phyloP scores from a whole-genome alignment of 2,888 invertebrate genomes.

The Laothoe populi region DNA sequence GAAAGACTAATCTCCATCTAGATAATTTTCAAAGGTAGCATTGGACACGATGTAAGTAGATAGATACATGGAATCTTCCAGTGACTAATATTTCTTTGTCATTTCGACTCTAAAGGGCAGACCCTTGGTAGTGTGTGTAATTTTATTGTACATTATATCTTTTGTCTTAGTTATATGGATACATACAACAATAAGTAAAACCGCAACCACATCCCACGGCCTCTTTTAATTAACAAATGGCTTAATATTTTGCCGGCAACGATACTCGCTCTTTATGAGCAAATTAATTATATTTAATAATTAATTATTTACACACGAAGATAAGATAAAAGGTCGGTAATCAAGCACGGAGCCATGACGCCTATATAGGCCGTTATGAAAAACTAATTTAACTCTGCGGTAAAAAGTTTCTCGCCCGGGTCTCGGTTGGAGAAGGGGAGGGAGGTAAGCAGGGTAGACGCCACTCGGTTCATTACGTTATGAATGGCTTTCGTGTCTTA shows the following conservation, averaged over 20 bases:
- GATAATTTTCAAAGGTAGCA: too few species aligned
- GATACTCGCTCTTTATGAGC: slow-evolving; percentile 50
- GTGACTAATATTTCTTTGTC: too few species aligned
- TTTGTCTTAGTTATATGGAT: not conserved
- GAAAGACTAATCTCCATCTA: too few species aligned
- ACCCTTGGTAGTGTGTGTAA: too few species aligned
- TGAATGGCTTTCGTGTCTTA: slow-evolving; percentile 43
- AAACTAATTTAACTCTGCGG: slow-evolving; percentile 57
- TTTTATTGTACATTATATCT: not conserved
- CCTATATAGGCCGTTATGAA: slow-evolving; percentile 56
- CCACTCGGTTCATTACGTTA: slow-evolving; percentile 40
- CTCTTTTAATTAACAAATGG: slow-evolving; percentile 42
- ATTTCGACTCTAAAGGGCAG: too few species aligned
- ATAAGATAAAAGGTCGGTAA: slow-evolving; percentile 43
- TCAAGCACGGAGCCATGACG: slow-evolving; percentile 57
- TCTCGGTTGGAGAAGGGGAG: not conserved
- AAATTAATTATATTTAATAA: slow-evolving; percentile 72
- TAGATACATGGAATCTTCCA: too few species aligned
- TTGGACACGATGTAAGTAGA: too few species aligned
- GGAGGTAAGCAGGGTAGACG: not conserved
- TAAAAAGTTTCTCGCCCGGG: slow-evolving; percentile 28
- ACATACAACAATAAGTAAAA: not conserved
- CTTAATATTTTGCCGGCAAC: slow-evolving; percentile 41
- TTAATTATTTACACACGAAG: slow-evolving; percentile 68
- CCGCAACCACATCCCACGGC: slow-evolving; percentile 8